Base-by-base conservation (phyloP, 2,797 vertebrate genomes). In the Phrynocephalus guinanensis region DNA sequence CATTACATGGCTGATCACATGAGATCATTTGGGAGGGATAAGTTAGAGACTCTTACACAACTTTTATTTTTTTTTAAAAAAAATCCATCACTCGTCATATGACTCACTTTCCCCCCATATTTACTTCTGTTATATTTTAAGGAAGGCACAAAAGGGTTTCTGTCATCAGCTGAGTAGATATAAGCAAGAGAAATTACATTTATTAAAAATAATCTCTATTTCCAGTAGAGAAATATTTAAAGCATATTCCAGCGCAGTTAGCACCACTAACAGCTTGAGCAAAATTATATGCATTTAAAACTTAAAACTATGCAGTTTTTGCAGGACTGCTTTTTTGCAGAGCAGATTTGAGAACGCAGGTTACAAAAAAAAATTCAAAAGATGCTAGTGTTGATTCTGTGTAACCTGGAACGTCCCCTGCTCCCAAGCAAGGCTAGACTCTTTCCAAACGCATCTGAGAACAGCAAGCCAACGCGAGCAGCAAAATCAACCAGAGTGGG, bases 101-200 rank as follows among this genome's bases (percentile, higher is more conserved):
- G 9, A 7, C 18, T 71, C 68, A 71, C 67, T 68, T 18, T 18
- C 10, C 6, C 2, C 24, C 9, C 24, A 13, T n/a, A 11, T 11
- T 6, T 10, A 52, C 28, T 50, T 50, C 67, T 52, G 24, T 13
- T 44, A 48, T 44, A 13, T 71, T 77, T 3, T n/a, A 67, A 15
- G 44, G 78, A 85, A 85, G 84, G 76, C 76, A 79, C 76, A 33
- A 28, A 79, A 66, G 8, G 60, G 73, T 76, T 28, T 30, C 30
- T 10, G 9, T 70, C 22, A 48, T 38, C 83, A 52, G 50, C 26
- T 50, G 26, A 60, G 24, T 15, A 16, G 48, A n/a, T 24, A 30
- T 10, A 78, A 76, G 33, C 13, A 56, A 76, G 50, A 48, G 28
- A 1, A 44, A 76, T 66, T 75, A 60, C 72, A 75, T 28, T 15